Evolutionary conservation across 64 coral and sea anemone genomes (phyloP).

Genomic region (Montipora foliosa): DNA sequence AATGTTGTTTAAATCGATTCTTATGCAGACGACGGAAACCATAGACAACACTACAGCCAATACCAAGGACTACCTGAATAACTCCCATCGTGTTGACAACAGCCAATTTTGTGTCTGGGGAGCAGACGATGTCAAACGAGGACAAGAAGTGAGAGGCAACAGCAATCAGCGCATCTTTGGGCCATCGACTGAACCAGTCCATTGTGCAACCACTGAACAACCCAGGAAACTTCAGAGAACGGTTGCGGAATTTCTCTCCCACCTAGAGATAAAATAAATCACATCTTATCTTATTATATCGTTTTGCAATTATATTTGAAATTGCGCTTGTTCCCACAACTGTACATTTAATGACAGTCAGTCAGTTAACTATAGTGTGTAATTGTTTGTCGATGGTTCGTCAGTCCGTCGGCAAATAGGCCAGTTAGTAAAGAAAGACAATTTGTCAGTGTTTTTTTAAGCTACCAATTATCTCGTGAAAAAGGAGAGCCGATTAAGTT

Average conservation of each 20-base stretch:
- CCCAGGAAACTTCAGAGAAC: constrained; percentile 98
- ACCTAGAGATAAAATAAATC: constrained; percentile 51
- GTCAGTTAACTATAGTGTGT: too few species aligned
- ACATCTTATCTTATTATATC: too few species aligned
- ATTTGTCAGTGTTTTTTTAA: too few species aligned
- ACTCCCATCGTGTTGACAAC: constrained; percentile 98
- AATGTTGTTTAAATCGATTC: too few species aligned
- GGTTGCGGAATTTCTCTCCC: constrained; percentile 98
- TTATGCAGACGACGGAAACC: background rate
- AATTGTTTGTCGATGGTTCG: too few species aligned
- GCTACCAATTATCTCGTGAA: background rate
- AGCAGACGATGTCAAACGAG: constrained; percentile 85
- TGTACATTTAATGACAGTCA: too few species aligned
- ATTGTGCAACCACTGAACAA: constrained; percentile 98
- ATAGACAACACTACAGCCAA: background rate
- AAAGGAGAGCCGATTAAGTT: background rate
- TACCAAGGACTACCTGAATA: constrained; percentile 74
- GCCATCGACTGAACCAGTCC: constrained; percentile 99
- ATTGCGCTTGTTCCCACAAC: too few species aligned
- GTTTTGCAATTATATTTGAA: too few species aligned
- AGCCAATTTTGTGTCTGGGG: constrained; percentile 83
- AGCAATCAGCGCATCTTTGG: constrained; percentile 95
- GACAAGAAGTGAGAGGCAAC: constrained; percentile 96
- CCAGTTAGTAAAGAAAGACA: too few species aligned
- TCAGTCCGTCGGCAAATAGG: too few species aligned